A percentile compares a stretch with the other conserved stretches of the same genome.
Evolutionary conservation across 2,888 invertebrate genomes (phyloP).

Genomic region (Nematopogon swammerdamellus): DNA sequence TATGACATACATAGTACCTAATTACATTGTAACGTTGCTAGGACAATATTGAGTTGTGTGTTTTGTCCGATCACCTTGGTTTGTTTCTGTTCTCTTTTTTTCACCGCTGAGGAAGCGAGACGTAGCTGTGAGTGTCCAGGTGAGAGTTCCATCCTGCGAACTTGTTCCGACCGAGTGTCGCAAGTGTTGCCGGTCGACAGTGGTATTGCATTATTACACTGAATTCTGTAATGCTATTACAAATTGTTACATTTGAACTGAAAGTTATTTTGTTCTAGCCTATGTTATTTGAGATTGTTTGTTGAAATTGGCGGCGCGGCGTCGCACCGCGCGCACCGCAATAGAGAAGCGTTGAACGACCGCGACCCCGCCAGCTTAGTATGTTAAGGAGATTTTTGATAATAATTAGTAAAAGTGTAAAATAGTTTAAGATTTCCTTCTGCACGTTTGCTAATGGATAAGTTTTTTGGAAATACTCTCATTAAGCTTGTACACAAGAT

Average conservation of each 20-base stretch:
- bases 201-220: no score
- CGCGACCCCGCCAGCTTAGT: no score
- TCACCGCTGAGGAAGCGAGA: no score
- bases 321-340: no score
- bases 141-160: no score
- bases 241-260: not conserved
- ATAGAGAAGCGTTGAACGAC: no score
- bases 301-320: no score
- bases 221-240: no score
- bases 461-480: not conserved
- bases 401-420: not conserved
- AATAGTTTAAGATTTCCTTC: not conserved
- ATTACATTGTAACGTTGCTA: constrained; percentile 43
- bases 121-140: no score
- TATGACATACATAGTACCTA: constrained; percentile 35
- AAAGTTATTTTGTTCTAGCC: not conserved
- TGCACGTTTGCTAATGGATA: not conserved
- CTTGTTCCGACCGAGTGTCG: no score
- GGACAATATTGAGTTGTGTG: constrained; percentile 45
- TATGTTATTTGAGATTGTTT: not conserved
- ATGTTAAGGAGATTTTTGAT: not conserved
- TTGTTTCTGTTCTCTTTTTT: no score
- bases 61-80: constrained; percentile 14
- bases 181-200: no score
- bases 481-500: not conserved